Base-by-base conservation (phyloP, 1,140 invertebrate species). In the Rhopalosiphum maidis region DNA sequence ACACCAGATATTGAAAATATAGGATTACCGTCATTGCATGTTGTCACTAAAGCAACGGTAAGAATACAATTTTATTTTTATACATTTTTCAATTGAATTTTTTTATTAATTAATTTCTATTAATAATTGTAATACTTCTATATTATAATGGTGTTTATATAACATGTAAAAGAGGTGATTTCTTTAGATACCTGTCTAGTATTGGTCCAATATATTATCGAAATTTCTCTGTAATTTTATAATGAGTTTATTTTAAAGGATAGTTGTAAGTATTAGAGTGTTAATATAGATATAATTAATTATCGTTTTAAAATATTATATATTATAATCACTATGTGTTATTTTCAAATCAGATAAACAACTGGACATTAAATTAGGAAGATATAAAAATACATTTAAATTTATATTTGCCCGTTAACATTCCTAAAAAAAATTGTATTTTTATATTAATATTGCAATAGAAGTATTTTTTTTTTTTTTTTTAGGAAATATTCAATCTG, bases 1-100 rank as follows among this genome's bases (percentile, higher is more conserved):
- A 98, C 97, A 6, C 97, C 97, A 60, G 97, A 98, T 94, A 97
- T 98, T 2, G 97, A 97, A 94, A 96, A 96, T 54, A 97, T 98
- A 77, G 97, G 97, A 68, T 96, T 97, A 94, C 97, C 98, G 95
- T 97, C 97, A 30, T 95, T 97, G 37, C 96, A 96, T 95, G 95
- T 97, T 93, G 96, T 97, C 87, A 96, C 97, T 21, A 97, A 97
- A 96, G 97, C 97, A 46, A 97, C 97, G 88, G 97, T 98, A 96
- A 96, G 96, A 96, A 92, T 51, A 43, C 15, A 35, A 92, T 94
- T 60, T 60, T 60, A 48, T 30, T 60, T 68, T 2, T 18, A n/a
- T n/a, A 0, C 11, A 60, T 60, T 7, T 68, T 68, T 68, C 60
- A 68, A 68, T n/a, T n/a, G 9, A 2, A 60, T 60, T 48, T 18